phyloP scores from a whole-genome alignment of 2,797 vertebrate genomes.

The Tragopan temminckii region DNA sequence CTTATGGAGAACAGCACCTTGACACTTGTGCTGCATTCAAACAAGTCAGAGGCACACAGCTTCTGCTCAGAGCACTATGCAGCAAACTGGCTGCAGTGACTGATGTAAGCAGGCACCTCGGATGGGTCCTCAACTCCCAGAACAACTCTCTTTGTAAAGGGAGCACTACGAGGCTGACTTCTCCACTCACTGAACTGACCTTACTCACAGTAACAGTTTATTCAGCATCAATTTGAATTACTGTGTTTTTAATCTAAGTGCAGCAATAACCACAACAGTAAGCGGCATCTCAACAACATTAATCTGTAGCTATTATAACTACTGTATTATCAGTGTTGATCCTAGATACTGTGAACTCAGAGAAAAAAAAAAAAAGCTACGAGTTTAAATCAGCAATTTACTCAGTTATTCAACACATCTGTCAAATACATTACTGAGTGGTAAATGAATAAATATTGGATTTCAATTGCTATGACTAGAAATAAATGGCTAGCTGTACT shows the following conservation, averaged over 20 bases:
- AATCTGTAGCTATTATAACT: conserved; percentile 15
- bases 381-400: conserved; percentile 55
- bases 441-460: conserved; percentile 71
- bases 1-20: background rate
- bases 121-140: background rate
- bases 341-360: background rate
- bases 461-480: conserved; percentile 66
- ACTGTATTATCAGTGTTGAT: background rate
- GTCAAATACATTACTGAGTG: conserved; percentile 62
- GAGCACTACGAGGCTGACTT: background rate
- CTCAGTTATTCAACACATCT: conserved; percentile 62
- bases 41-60: fast-evolving
- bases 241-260: fast-evolving
- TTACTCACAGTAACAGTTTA: background rate
- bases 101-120: background rate
- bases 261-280: background rate
- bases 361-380: background rate
- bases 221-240: background rate
- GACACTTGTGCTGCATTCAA: background rate
- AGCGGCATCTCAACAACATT: background rate
- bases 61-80: fast-evolving
- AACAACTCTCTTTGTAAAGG: background rate
- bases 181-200: background rate
- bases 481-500: conserved; percentile 52
- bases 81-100: background rate